phyloP scores from a whole-genome alignment of 2,113 vertebrate species.

The Podilymbus podiceps region DNA sequence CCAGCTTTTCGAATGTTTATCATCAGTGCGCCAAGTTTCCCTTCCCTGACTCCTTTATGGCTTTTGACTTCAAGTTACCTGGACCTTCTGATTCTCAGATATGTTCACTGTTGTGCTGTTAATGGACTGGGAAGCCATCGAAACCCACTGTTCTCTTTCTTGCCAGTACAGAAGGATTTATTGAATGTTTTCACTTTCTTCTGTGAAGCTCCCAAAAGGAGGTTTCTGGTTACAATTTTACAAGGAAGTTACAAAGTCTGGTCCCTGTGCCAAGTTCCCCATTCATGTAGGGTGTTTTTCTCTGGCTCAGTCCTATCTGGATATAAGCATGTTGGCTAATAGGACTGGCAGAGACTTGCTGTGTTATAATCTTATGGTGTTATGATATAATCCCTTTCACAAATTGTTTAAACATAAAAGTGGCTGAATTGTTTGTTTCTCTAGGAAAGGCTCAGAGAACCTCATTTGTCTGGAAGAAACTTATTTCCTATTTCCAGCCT shows the following conservation, averaged over 20 bases:
- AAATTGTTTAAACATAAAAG: slow-evolving; percentile 18
- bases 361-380: slow-evolving; percentile 25
- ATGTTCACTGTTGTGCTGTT: not conserved
- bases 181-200: slow-evolving; percentile 1
- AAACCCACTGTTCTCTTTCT: not conserved
- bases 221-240: slow-evolving; percentile 1
- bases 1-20: not conserved
- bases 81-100: not conserved
- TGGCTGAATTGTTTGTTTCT: slow-evolving; percentile 13
- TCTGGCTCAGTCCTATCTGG: slow-evolving; percentile 34
- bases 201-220: not conserved
- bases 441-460: slow-evolving; percentile 1
- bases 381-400: slow-evolving; percentile 45
- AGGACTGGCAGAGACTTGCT: slow-evolving; percentile 52
- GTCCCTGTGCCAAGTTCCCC: not conserved
- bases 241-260: not conserved
- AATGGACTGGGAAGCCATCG: not conserved
- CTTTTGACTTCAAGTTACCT: not conserved
- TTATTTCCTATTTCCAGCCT: not conserved
- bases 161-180: not conserved
- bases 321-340: slow-evolving; percentile 21
- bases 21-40: not conserved
- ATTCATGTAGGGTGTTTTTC: not conserved
- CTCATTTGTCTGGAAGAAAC: not conserved
- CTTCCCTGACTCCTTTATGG: not conserved